Evolutionary conservation across 2,113 vertebrate genomes (phyloP).

Genomic region (Ursus arctos): DNA sequence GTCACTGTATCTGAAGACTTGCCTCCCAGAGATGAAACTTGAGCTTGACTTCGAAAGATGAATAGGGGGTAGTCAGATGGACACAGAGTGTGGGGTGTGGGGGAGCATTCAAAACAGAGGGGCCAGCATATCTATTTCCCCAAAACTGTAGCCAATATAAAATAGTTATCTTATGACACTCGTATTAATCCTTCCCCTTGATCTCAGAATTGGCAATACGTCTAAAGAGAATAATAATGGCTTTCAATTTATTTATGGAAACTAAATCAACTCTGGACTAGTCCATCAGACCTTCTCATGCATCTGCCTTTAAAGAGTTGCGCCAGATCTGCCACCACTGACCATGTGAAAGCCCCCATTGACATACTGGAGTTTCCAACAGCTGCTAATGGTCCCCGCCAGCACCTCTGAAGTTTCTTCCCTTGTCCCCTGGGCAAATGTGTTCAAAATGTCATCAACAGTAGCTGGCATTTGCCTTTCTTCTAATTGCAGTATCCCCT

Average conservation of each 20-base stretch:
- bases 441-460: background rate
- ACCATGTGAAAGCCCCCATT: background rate
- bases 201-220: rapidly evolving
- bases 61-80: background rate
- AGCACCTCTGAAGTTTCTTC: background rate
- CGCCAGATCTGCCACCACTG: background rate
- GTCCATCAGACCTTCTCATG: background rate
- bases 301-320: background rate
- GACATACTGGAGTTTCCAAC: rapidly evolving
- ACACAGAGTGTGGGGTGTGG: background rate
- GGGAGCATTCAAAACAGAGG: background rate
- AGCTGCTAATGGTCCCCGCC: background rate
- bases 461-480: background rate
- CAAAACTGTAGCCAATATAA: background rate
- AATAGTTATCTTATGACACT: background rate
- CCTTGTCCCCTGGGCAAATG: background rate
- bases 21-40: background rate
- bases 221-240: background rate
- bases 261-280: background rate
- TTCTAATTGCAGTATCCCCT: background rate
- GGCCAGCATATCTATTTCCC: background rate
- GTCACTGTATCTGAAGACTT: background rate
- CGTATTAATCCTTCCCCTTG: background rate
- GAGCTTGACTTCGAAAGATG: background rate
- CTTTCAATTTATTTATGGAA: background rate